These are phyloP conservation scores for Muscicapa striata DNA, from an alignment of 2,797 vertebrate species.

Conservation along the genomic window DNA sequence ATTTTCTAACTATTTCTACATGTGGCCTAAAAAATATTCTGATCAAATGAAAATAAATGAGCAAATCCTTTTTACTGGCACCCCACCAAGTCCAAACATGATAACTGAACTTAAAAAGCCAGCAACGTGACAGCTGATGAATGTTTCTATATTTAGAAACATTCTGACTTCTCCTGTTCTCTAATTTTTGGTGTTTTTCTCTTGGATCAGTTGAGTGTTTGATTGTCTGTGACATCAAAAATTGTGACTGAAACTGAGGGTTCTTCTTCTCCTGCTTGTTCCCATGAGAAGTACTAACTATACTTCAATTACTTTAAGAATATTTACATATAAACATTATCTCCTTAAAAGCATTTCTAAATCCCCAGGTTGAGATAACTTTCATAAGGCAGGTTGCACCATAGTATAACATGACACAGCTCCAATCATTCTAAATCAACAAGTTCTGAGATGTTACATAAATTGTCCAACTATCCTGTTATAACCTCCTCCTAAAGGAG, in stretches of 20 bases:
- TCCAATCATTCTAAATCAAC: accelerated
- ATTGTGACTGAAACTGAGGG: background rate
- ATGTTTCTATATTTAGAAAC: conserved; percentile 3
- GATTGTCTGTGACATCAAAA: background rate
- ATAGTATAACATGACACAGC: background rate
- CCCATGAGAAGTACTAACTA: background rate
- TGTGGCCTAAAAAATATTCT: background rate
- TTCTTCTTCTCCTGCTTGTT: background rate
- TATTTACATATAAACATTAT: background rate
- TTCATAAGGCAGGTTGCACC: background rate
- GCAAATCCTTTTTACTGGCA: background rate
- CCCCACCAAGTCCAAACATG: background rate
- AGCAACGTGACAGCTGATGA: background rate
- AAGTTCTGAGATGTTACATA: background rate
- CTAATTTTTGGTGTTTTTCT: background rate
- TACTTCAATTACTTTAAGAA: background rate
- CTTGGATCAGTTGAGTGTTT: background rate
- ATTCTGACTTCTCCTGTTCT: background rate
- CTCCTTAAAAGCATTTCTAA: background rate
- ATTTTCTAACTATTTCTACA: background rate
- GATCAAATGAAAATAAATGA: background rate
- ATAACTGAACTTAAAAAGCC: background rate
- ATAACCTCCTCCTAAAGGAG: background rate
- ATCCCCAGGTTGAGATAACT: background rate
- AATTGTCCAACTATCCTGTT: background rate